Base-by-base conservation (phyloP, 2,888 invertebrate genomes). In the Drosophila dives region DNA sequence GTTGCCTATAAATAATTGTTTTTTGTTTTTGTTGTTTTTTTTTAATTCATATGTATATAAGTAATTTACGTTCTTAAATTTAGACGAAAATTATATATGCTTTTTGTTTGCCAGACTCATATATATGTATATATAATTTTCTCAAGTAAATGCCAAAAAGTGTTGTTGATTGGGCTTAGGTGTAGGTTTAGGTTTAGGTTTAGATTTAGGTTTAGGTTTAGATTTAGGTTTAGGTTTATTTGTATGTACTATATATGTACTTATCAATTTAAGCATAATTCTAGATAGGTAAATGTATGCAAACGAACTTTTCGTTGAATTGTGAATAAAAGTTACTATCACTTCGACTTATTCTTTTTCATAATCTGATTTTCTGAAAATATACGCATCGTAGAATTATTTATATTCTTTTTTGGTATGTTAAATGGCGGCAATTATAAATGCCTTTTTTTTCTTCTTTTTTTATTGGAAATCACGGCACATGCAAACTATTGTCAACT, bases 101-200 rank as follows among this genome's bases (percentile, higher is more conserved):
- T 50, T 53, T 63, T 63, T 67, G 64, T 60, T 48, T 50, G 56
- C 38, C 34, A 61, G 67, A 54, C 63, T 60, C 55, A 56, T 72
- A 76, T 71, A 60, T 84, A 82, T 82, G 80, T 72, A 76, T 71
- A 60, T 84, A 84, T 82, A 84, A 88, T 81, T 77, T 73, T 80
- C 87, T 87, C 87, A 87, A 89, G 81, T 88, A 89, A 88, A 88
- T 89, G 89, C 89, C 88, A 89, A 88, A 76, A 80, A 76, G 54
- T 71, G 71, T 83, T 63, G 64, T 62, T 73, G 65, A 32, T 69
- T 65, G 66, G 64, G 20, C 59, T 55, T 34, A 59, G 40, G 51
- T 56, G 3, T 20, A 42, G 40, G n/a, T 40, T 4, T 20, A 53
- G 51, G 38, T 50, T 29, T 40, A 40, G n/a, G 17, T 38, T 17